Evolutionary conservation across 2,113 vertebrate species (phyloP).

Genomic region (Pimephales promelas): DNA sequence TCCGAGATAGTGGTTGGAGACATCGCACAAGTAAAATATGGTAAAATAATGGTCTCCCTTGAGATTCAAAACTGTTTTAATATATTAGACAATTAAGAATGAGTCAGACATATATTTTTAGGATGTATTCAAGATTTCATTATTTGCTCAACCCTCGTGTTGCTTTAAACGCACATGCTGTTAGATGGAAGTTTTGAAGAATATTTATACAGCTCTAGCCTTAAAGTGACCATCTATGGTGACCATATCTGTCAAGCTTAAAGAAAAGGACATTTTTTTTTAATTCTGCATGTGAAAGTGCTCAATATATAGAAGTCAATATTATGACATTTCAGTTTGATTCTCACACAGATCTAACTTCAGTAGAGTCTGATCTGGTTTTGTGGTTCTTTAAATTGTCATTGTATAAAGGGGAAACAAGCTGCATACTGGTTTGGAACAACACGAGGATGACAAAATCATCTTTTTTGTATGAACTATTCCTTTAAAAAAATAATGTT

Average conservation of each 20-base stretch:
- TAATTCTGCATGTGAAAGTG: not conserved
- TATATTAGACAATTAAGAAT: not conserved
- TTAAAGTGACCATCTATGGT: not conserved
- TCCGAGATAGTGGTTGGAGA: slow-evolving; percentile 87
- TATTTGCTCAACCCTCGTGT: no score
- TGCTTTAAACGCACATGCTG: not conserved
- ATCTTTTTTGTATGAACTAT: not conserved
- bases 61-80: not conserved
- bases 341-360: no score
- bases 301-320: not conserved
- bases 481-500: not conserved
- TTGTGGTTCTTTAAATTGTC: not conserved
- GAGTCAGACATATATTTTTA: not conserved
- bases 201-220: not conserved
- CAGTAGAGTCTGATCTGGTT: no score
- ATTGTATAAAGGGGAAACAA: not conserved
- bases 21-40: slow-evolving; percentile 90
- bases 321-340: no score
- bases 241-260: not conserved
- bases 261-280: not conserved
- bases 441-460: not conserved
- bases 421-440: not conserved
- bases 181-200: not conserved
- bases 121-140: no score
- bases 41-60: slow-evolving; percentile 67